phyloP scores from a whole-genome alignment of 1,140 invertebrate genomes.

The Mesaphorura yosii region DNA sequence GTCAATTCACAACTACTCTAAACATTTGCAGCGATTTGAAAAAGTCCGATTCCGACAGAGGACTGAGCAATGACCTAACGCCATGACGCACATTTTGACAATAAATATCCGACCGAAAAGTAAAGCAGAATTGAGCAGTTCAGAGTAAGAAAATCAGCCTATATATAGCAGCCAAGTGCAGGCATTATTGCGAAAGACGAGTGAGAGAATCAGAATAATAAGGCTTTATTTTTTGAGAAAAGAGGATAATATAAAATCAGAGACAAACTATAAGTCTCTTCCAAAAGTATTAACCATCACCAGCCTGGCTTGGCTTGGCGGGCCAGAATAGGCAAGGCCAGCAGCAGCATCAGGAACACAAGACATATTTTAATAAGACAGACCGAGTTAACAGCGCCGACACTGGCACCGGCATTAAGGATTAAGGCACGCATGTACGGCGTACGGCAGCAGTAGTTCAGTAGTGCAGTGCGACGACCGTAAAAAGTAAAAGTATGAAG shows the following conservation, averaged over 20 bases:
- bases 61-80: too few species aligned
- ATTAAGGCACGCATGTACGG: background rate
- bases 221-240: constrained; percentile 28
- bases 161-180: constrained; percentile 19
- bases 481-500: too few species aligned
- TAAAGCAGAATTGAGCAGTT: constrained; percentile 20
- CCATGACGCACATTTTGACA: too few species aligned
- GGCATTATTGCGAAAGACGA: background rate
- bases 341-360: too few species aligned
- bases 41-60: too few species aligned
- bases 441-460: too few species aligned
- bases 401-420: constrained; percentile 20
- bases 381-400: constrained; percentile 17
- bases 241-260: constrained; percentile 30
- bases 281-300: too few species aligned
- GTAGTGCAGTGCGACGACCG: too few species aligned
- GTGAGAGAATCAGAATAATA: constrained; percentile 2
- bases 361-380: constrained; percentile 32
- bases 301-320: background rate
- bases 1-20: too few species aligned
- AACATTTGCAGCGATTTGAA: too few species aligned
- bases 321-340: too few species aligned
- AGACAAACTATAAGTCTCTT: too few species aligned
- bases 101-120: constrained; percentile 19
- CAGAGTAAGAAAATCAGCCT: constrained; percentile 19